Evolutionary conservation across 2,113 vertebrate species (phyloP).

Genomic region (Sitta europaea): DNA sequence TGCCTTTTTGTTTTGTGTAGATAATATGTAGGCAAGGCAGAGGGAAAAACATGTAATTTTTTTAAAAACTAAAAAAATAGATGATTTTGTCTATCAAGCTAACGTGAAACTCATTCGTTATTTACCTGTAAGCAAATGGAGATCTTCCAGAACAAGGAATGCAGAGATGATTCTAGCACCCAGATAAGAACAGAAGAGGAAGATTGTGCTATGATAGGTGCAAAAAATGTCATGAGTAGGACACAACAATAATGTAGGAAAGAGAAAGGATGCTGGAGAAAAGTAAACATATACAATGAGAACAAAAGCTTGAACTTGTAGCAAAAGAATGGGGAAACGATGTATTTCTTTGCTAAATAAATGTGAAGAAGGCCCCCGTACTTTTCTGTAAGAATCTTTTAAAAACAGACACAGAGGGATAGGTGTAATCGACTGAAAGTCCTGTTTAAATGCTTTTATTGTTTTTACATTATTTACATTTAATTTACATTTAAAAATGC

Average conservation of each 20-base stretch:
- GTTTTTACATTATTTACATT: too few relatives aligned
- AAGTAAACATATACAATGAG: not conserved
- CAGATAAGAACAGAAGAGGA: not conserved
- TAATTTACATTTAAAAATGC: too few relatives aligned
- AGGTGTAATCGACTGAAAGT: not conserved
- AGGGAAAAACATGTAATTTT: not conserved
- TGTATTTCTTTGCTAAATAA: not conserved
- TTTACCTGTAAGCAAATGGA: not conserved
- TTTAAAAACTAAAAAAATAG: not conserved
- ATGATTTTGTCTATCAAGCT: not conserved
- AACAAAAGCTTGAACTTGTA: not conserved
- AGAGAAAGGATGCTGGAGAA: not conserved
- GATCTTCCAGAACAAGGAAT: not conserved
- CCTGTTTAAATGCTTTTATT: not conserved
- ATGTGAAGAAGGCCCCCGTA: accelerated
- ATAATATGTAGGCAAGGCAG: not conserved
- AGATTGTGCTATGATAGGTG: not conserved
- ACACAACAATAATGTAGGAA: not conserved
- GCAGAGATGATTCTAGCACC: not conserved
- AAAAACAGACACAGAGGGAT: not conserved
- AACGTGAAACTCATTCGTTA: not conserved
- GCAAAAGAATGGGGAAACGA: not conserved
- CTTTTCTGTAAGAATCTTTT: not conserved
- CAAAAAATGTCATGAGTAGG: not conserved
- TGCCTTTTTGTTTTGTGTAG: not conserved